phyloP scores from a whole-genome alignment of 2,113 vertebrate species.

The Lycaon pictus region DNA sequence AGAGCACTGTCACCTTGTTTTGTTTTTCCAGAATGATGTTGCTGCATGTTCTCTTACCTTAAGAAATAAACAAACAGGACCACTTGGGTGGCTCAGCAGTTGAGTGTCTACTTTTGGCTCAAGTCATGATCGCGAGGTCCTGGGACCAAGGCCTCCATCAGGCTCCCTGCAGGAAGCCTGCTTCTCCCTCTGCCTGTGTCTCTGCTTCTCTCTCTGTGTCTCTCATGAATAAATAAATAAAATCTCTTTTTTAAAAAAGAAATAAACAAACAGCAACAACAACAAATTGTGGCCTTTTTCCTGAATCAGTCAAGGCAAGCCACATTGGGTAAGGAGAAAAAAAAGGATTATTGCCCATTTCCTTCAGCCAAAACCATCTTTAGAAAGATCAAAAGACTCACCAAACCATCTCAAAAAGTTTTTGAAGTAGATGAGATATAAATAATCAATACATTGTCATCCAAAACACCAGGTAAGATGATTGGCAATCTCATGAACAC shows the following conservation, averaged over 20 bases:
- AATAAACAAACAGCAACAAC: not conserved
- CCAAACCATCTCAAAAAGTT: not conserved
- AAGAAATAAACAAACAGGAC: not conserved
- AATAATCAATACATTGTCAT: constrained; percentile 17
- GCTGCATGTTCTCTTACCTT: not conserved
- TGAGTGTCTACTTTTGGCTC: too few species aligned
- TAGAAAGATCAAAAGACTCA: not conserved
- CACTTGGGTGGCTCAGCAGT: too few species aligned
- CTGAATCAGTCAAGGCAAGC: not conserved
- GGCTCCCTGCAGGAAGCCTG: too few species aligned
- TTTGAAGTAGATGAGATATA: not conserved
- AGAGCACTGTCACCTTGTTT: not conserved
- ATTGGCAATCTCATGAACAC: not conserved
- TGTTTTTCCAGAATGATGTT: not conserved
- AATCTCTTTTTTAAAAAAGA: not conserved
- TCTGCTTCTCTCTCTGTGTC: too few species aligned
- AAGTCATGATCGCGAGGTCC: too few species aligned
- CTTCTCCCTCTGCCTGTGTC: too few species aligned
- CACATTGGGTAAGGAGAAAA: not conserved
- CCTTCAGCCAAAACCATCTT: not conserved
- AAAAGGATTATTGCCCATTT: not conserved
- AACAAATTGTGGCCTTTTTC: not conserved
- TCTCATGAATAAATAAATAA: too few species aligned
- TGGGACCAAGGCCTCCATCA: too few species aligned
- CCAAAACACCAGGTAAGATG: not conserved